These are phyloP conservation scores for Pleuronectes platessa DNA, from an alignment of 2,113 vertebrate species.

Conservation along the genomic window DNA sequence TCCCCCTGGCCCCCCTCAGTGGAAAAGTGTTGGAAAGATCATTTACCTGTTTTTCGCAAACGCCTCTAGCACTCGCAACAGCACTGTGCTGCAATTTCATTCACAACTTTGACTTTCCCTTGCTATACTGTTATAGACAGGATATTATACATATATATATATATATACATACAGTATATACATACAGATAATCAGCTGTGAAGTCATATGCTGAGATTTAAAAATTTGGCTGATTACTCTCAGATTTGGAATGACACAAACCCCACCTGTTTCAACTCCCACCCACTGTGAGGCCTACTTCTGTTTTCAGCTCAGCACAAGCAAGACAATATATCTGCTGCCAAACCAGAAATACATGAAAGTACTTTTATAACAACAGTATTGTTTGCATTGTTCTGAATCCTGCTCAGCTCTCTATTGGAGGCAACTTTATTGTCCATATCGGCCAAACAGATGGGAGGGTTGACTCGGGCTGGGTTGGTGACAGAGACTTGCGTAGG, in stretches of 20 bases:
- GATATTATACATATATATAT: too few species aligned
- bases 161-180: too few species aligned
- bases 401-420: conserved; percentile 6
- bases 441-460: conserved; percentile 55
- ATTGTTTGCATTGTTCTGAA: conserved; percentile 31
- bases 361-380: neutral
- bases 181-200: too few species aligned
- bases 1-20: conserved; percentile 41
- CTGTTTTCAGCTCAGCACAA: neutral
- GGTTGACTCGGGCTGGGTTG: conserved; percentile 15
- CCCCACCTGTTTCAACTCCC: conserved; percentile 20
- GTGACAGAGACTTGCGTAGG: conserved; percentile 22
- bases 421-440: conserved; percentile 22
- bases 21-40: conserved; percentile 43
- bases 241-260: neutral
- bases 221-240: neutral
- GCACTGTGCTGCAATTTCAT: conserved; percentile 22
- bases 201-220: too few species aligned
- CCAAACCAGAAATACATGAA: neutral
- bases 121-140: neutral
- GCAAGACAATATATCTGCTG: neutral
- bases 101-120: conserved; percentile 23
- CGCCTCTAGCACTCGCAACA: conserved; percentile 2
- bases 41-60: conserved; percentile 51
- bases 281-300: conserved; percentile 13